Evolutionary conservation across 2,113 vertebrate species (phyloP).

Genomic region (Protobothrops mucrosquamatus): DNA sequence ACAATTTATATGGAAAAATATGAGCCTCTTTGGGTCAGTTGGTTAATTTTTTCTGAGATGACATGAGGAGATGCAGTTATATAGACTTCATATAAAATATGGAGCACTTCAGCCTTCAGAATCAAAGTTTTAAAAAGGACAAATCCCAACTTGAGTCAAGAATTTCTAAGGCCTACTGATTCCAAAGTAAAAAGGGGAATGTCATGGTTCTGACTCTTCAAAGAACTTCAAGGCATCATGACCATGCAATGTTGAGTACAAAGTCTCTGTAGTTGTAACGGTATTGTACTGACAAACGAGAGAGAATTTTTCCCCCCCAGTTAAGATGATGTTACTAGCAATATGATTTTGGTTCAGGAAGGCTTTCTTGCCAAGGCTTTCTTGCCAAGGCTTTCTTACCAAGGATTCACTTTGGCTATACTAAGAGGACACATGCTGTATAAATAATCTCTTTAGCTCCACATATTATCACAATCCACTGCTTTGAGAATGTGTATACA

Average conservation of each 20-base stretch:
- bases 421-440: not conserved
- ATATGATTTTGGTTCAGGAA: not conserved
- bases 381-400: too few relatives aligned
- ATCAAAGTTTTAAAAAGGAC: not conserved
- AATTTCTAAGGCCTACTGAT: not conserved
- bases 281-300: not conserved
- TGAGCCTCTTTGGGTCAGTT: conserved; percentile 49
- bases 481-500: not conserved
- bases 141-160: not conserved
- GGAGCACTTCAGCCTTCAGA: not conserved
- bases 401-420: not conserved
- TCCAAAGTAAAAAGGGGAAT: not conserved
- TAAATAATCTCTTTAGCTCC: not conserved
- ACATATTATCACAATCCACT: not conserved
- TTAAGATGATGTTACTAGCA: not conserved
- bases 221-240: not conserved
- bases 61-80: not conserved
- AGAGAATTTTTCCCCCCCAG: too few relatives aligned
- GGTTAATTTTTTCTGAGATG: conserved; percentile 5
- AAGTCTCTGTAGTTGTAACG: not conserved
- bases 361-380: not conserved
- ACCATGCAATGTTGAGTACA: not conserved
- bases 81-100: conserved; percentile 44
- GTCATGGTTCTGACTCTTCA: too few relatives aligned
- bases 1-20: conserved; percentile 44